These are phyloP conservation scores for Cerceris rybyensis DNA, from an alignment of 2,888 invertebrate genomes.

Conservation along the genomic window DNA sequence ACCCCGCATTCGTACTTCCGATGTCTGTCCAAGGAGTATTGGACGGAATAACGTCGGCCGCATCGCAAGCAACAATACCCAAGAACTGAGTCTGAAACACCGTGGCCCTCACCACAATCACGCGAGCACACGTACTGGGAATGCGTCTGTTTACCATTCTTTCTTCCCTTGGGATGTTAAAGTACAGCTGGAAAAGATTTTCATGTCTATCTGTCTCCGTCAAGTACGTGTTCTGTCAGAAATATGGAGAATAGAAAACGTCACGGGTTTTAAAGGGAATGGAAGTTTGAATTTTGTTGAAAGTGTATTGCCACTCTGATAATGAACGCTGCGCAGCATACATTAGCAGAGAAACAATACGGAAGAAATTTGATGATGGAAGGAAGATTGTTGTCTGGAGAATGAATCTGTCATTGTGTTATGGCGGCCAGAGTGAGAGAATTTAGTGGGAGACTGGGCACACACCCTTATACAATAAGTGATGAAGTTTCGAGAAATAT, in stretches of 20 bases:
- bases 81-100: constrained; percentile 72
- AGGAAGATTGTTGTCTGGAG: not conserved
- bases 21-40: constrained; percentile 74
- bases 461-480: no score
- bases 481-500: no score
- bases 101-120: constrained; percentile 66
- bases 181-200: not conserved
- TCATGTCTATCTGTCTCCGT: not conserved
- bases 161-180: constrained; percentile 2
- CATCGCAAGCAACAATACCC: constrained; percentile 71
- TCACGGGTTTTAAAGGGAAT: not conserved
- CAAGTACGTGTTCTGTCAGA: not conserved
- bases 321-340: constrained; percentile 64
- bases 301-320: constrained; percentile 23
- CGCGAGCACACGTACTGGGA: constrained; percentile 29
- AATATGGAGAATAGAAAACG: not conserved
- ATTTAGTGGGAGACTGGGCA: not conserved
- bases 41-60: constrained; percentile 69
- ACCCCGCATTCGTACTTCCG: constrained; percentile 79
- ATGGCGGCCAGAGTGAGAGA: not conserved
- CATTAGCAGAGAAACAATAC: constrained; percentile 34
- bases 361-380: not conserved
- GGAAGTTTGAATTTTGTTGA: not conserved
- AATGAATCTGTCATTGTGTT: not conserved
- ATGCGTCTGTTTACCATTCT: not conserved